These are phyloP conservation scores for Chloebia gouldiae DNA, from an alignment of 2,113 vertebrate species.

Conservation along the genomic window DNA sequence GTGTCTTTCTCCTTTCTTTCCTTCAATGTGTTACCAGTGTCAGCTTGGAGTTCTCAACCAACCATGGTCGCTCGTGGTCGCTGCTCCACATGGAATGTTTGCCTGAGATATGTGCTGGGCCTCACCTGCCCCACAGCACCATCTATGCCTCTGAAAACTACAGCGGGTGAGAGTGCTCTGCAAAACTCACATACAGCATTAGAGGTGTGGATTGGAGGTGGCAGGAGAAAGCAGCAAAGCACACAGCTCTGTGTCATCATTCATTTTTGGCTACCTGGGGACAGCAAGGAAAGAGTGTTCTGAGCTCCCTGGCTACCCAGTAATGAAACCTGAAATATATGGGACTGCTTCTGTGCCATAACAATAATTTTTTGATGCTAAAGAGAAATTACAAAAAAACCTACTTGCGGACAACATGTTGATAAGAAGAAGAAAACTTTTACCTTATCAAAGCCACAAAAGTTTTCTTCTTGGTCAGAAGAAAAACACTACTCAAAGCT, in stretches of 20 bases:
- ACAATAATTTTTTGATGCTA: not conserved
- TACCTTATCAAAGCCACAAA: not conserved
- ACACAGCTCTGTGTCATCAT: not conserved
- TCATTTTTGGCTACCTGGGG: not conserved
- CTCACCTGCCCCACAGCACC: slow-evolving; percentile 94
- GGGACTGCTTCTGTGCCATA: not conserved
- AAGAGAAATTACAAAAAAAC: not conserved
- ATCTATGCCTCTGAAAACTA: slow-evolving; percentile 96
- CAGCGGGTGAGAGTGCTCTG: slow-evolving; percentile 83
- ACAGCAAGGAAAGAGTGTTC: not conserved
- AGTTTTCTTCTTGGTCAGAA: not conserved
- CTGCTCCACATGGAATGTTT: slow-evolving; percentile 92
- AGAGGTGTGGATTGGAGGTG: not conserved
- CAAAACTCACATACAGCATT: not conserved
- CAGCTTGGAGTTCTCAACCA: slow-evolving; percentile 93
- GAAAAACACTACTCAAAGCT: not conserved
- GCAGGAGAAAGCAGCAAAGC: not conserved
- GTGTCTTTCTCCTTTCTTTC: not conserved
- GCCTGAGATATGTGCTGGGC: slow-evolving; percentile 90
- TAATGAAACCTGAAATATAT: slow-evolving; percentile 3
- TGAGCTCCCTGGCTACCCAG: not conserved
- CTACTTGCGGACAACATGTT: not conserved
- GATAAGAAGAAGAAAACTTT: not conserved
- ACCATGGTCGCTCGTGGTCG: slow-evolving; percentile 93
- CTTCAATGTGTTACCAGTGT: slow-evolving; percentile 71